These are phyloP conservation scores for Orthosia gothica DNA, from an alignment of 2,888 invertebrate species.

Conservation along the genomic window DNA sequence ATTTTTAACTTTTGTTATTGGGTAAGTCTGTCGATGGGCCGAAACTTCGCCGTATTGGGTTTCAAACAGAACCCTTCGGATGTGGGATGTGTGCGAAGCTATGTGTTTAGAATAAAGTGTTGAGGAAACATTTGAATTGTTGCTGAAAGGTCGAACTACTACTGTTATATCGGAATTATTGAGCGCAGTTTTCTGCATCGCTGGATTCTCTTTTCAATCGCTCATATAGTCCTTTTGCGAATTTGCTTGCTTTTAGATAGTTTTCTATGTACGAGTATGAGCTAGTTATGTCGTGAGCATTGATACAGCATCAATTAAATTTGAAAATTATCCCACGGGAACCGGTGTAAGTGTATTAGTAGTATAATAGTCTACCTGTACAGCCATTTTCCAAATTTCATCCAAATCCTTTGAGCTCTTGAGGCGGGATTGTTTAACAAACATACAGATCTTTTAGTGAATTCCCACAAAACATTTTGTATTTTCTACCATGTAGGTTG, in stretches of 20 bases:
- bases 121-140: conserved; percentile 16
- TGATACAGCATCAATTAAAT: too few relatives aligned
- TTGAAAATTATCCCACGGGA: too few relatives aligned
- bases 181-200: conserved; percentile 7
- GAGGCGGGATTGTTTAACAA: too few relatives aligned
- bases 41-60: conserved; percentile 28
- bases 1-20: conserved; percentile 34
- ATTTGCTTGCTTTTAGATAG: conserved; percentile 7
- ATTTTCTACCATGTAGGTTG: not conserved
- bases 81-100: not conserved
- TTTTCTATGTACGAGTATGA: not conserved
- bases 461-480: not conserved
- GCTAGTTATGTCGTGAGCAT: not conserved
- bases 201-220: not conserved
- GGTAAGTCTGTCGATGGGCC: conserved; percentile 1
- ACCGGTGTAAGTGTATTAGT: too few relatives aligned
- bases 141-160: not conserved
- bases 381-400: too few relatives aligned
- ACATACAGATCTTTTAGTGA: too few relatives aligned
- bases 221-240: conserved; percentile 3
- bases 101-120: conserved; percentile 29
- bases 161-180: not conserved
- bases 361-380: too few relatives aligned
- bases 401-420: too few relatives aligned
- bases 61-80: conserved; percentile 26